A percentile compares a stretch with the other conserved stretches of the same genome.
Conservation (phyloP, 2,113 vertebrate genomes). For the Probosciger aterrimus region DNA sequence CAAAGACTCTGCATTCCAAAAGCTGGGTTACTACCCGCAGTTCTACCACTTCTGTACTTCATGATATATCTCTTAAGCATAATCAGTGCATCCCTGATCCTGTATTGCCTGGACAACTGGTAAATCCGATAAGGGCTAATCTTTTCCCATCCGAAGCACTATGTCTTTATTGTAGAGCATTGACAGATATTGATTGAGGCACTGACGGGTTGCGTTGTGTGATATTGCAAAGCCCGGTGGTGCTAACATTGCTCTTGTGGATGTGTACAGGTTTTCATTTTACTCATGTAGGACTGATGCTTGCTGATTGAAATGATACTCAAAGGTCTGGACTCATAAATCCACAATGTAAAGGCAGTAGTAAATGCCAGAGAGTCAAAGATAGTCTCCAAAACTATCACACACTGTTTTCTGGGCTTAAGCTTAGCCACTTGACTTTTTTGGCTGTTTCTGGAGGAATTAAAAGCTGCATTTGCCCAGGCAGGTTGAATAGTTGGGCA, state of each 20-base stretch:
- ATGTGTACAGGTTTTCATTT: neutral
- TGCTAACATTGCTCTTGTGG: neutral
- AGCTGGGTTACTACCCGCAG: neutral
- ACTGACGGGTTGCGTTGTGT: neutral
- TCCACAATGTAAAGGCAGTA: neutral
- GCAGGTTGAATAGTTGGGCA: constrained; percentile 17
- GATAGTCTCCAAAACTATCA: neutral
- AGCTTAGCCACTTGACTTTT: neutral
- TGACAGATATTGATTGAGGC: constrained; percentile 17
- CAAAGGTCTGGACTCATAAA: neutral
- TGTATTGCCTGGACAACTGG: neutral
- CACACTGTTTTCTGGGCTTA: neutral
- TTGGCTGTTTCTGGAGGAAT: neutral
- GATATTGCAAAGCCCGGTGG: neutral
- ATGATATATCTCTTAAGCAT: neutral
- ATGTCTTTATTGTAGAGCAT: constrained; percentile 8
- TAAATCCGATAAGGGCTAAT: constrained; percentile 9
- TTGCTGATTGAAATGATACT: neutral
- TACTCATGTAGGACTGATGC: neutral
- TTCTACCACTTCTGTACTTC: neutral
- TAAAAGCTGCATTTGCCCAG: constrained; percentile 18
- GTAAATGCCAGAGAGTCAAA: neutral
- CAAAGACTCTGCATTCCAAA: neutral
- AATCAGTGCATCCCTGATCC: neutral
- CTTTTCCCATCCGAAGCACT: neutral